phyloP scores from a whole-genome alignment of 2,888 invertebrate species.

The Epistrophe grossulariae region DNA sequence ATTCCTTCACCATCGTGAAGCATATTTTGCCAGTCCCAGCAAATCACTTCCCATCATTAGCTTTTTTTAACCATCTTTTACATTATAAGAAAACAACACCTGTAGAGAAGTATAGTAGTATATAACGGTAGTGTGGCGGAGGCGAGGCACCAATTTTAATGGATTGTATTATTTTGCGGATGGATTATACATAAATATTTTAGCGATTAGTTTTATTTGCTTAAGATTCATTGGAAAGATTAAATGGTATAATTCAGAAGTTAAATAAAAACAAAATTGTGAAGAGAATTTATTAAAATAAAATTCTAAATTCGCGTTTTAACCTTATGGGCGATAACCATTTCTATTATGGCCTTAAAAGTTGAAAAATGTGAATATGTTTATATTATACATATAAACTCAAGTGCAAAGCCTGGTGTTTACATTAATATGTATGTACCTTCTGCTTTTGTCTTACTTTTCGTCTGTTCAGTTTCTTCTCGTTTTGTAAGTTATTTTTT shows the following conservation, averaged over 20 bases:
- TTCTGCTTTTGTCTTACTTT: too few species aligned
- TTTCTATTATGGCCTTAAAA: too few species aligned
- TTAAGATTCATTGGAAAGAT: neutral
- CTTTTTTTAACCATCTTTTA: conserved; percentile 47
- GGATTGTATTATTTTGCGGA: neutral
- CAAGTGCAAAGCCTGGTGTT: too few species aligned
- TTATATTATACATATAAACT: too few species aligned
- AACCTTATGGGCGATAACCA: too few species aligned
- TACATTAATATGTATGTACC: too few species aligned
- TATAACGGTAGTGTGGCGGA: neutral
- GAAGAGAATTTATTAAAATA: neutral
- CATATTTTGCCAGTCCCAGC: neutral
- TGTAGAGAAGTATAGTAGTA: conserved; percentile 11
- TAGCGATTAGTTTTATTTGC: conserved; percentile 4
- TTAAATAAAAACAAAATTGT: neutral
- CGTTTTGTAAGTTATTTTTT: too few species aligned
- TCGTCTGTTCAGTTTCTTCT: too few species aligned
- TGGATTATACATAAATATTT: neutral
- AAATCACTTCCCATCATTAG: conserved; percentile 67
- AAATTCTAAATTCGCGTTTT: too few species aligned
- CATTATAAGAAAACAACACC: conserved; percentile 43
- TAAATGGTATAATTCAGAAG: neutral
- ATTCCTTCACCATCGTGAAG: conserved; percentile 25
- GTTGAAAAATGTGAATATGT: too few species aligned
- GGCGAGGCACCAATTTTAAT: conserved; percentile 6